Evolutionary conservation across 2,888 invertebrate species (phyloP).

Genomic region (Dicranocentrus wangi): DNA sequence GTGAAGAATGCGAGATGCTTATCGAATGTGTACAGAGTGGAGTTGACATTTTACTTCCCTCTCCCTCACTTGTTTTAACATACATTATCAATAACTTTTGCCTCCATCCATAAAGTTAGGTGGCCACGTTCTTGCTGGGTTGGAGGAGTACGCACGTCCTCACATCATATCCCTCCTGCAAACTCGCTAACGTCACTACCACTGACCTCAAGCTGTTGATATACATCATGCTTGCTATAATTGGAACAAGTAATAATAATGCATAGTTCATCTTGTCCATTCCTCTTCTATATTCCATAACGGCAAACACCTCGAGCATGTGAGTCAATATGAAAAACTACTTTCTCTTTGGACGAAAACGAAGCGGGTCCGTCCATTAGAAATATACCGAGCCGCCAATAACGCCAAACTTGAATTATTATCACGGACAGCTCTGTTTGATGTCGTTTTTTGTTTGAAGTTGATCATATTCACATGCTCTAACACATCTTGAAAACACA

Average conservation of each 20-base stretch:
- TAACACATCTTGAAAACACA: not conserved
- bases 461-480: slow-evolving; percentile 7
- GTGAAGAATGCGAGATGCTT: no score
- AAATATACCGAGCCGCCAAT: not conserved
- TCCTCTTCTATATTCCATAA: not conserved
- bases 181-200: no score
- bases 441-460: not conserved
- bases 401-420: not conserved
- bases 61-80: not conserved
- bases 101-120: no score
- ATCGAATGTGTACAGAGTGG: not conserved
- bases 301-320: not conserved
- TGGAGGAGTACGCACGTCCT: no score
- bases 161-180: no score
- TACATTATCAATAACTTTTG: not conserved
- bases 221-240: no score
- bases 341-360: not conserved
- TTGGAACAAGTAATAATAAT: not conserved
- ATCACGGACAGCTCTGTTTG: not conserved
- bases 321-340: not conserved
- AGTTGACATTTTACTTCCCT: not conserved
- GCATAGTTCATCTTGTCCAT: no score
- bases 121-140: no score
- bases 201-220: no score
- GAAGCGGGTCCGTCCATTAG: no score